phyloP scores from a whole-genome alignment of 2,797 vertebrate genomes.

The Kryptopterus vitreolus region DNA sequence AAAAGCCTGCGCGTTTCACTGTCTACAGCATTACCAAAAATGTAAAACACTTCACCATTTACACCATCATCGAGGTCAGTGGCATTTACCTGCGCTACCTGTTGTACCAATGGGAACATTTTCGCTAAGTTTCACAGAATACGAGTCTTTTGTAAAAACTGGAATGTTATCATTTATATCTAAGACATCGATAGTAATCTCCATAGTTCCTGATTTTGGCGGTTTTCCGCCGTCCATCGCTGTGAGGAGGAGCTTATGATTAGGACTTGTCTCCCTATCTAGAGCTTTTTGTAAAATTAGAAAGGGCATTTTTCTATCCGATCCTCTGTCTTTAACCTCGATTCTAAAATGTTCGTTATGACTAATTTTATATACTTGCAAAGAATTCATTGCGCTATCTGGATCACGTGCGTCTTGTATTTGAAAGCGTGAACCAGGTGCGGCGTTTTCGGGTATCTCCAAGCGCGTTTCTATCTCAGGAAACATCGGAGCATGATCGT shows the following conservation, averaged over 20 bases:
- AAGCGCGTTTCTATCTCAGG: conserved; percentile 49
- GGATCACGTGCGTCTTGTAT: conserved; percentile 57
- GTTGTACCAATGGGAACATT: conserved; percentile 49
- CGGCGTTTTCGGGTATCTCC: conserved; percentile 55
- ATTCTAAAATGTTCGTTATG: conserved; percentile 59
- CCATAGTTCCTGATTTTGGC: conserved; percentile 46
- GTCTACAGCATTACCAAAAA: conserved; percentile 53
- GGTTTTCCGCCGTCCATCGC: conserved; percentile 59
- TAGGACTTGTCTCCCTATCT: conserved; percentile 51
- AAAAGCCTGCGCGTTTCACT: conserved; percentile 50
- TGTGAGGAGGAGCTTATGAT: conserved; percentile 48
- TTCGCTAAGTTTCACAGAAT: conserved; percentile 58
- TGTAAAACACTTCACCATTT: conserved; percentile 56
- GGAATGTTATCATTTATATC: conserved; percentile 73
- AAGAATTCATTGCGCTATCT: conserved; percentile 53
- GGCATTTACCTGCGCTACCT: conserved; percentile 54
- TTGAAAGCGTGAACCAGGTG: conserved; percentile 54
- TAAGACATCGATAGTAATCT: conserved; percentile 54
- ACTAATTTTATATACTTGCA: conserved; percentile 57
- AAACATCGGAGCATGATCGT: conserved; percentile 61
- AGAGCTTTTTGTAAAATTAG: conserved; percentile 53
- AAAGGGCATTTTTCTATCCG: conserved; percentile 56
- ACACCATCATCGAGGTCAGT: conserved; percentile 54
- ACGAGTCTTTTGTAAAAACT: conserved; percentile 61
- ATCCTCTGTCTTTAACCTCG: conserved; percentile 53